Percentiles rank a stretch among this genome's conserved stretches.
Evolutionary conservation across 2,888 invertebrate species (phyloP).

Genomic region (Dioctria rufipes): DNA sequence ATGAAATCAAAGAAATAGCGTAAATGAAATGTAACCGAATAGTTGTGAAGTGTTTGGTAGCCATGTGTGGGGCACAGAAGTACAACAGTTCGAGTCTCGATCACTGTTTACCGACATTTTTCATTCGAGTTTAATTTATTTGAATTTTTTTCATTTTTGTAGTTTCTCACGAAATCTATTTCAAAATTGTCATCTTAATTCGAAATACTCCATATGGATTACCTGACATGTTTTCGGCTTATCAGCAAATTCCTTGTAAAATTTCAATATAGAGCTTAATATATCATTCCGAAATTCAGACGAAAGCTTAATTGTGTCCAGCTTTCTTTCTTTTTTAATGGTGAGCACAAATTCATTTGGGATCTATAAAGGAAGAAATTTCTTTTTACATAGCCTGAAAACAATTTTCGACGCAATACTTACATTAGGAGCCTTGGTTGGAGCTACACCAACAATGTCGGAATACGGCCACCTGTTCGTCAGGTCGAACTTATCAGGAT

Average conservation of each 20-base stretch:
- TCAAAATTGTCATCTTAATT: neutral
- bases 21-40: no score
- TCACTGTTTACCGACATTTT: neutral
- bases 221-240: slow-evolving; percentile 85
- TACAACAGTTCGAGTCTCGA: no score
- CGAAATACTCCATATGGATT: slow-evolving; percentile 62
- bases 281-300: slow-evolving; percentile 95
- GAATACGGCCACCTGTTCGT: slow-evolving; percentile 95
- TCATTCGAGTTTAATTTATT: neutral
- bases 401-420: slow-evolving; percentile 52
- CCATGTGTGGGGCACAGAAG: no score
- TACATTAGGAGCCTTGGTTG: slow-evolving; percentile 74
- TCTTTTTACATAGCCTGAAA: no score
- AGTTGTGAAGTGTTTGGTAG: no score
- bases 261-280: slow-evolving; percentile 90
- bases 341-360: slow-evolving; percentile 83
- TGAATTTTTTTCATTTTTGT: no score
- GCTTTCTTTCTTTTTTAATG: slow-evolving; percentile 91
- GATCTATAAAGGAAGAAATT: slow-evolving; percentile 67
- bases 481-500: slow-evolving; percentile 89
- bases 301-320: slow-evolving; percentile 96
- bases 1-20: no score
- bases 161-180: neutral
- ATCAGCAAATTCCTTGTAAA: slow-evolving; percentile 84
- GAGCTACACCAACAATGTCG: slow-evolving; percentile 83